Percentiles rank a stretch among this genome's conserved stretches.
Evolutionary conservation across 2,888 invertebrate genomes (phyloP).

Genomic region (Archaeoteleia sp.): DNA sequence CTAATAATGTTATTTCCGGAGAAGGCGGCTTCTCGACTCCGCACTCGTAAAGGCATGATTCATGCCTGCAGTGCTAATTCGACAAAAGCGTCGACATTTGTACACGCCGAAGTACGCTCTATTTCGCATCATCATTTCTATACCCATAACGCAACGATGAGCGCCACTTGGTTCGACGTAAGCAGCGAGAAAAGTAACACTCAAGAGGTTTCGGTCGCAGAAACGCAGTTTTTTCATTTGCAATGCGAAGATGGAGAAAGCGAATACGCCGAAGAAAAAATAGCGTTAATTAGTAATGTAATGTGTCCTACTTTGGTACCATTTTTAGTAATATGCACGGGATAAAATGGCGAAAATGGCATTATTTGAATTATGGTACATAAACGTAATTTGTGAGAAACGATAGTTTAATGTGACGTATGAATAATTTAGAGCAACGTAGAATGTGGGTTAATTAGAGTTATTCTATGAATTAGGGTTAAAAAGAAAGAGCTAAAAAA

Average conservation of each 20-base stretch:
- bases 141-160: constrained; percentile 11
- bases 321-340: too few species aligned
- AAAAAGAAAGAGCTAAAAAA: too few species aligned
- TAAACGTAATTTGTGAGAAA: too few species aligned
- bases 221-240: constrained; percentile 5
- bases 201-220: background rate
- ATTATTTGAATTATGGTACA: too few species aligned
- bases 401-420: too few species aligned
- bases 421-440: too few species aligned
- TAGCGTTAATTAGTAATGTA: too few species aligned
- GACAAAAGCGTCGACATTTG: constrained; percentile 22
- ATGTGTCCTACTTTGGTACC: too few species aligned
- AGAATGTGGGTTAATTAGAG: too few species aligned
- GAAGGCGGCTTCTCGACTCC: constrained; percentile 13
- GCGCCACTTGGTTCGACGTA: constrained; percentile 12
- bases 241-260: constrained; percentile 22
- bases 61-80: constrained; percentile 33
- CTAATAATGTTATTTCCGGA: constrained; percentile 43
- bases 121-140: constrained; percentile 30
- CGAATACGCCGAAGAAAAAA: too few species aligned
- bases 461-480: too few species aligned
- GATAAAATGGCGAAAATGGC: too few species aligned
- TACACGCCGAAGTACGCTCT: constrained; percentile 34
- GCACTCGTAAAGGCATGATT: constrained; percentile 41
- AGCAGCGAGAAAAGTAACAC: constrained; percentile 14